These are phyloP conservation scores for Parapsyche elsis DNA, from an alignment of 1,140 invertebrate genomes.

Conservation along the genomic window DNA sequence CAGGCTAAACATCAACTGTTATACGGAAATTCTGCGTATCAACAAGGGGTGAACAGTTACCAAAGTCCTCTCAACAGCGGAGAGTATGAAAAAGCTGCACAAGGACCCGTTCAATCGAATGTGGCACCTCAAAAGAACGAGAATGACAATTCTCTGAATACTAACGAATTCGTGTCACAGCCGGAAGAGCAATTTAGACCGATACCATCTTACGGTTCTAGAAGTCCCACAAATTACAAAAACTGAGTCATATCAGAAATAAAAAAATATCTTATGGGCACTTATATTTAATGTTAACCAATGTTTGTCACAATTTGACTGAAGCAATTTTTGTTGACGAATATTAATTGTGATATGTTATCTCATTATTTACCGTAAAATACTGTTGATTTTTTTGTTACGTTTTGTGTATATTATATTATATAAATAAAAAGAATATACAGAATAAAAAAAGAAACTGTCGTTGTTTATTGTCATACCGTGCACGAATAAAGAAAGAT, in stretches of 20 bases:
- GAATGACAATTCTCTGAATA: constrained; percentile 51
- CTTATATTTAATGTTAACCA: too few species aligned
- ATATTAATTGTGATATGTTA: background rate
- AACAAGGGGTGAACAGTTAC: constrained; percentile 37
- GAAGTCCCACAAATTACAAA: constrained; percentile 38
- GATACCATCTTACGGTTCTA: constrained; percentile 40
- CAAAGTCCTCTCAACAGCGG: constrained; percentile 41
- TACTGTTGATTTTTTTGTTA: background rate
- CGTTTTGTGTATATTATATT: background rate
- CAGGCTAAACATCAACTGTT: constrained; percentile 62
- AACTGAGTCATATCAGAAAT: constrained; percentile 10
- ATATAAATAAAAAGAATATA: background rate
- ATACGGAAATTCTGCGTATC: constrained; percentile 55
- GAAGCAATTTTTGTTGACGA: background rate
- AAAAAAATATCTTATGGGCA: too few species aligned
- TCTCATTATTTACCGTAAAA: background rate
- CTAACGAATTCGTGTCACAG: constrained; percentile 58
- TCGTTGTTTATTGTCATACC: too few species aligned
- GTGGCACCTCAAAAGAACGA: constrained; percentile 60
- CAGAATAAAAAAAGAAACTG: too few species aligned
- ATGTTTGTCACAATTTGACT: background rate
- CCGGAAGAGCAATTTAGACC: constrained; percentile 51
- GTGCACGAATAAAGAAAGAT: background rate
- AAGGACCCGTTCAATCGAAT: constrained; percentile 55
- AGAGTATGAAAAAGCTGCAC: constrained; percentile 62